Evolutionary conservation across 2,888 invertebrate genomes (phyloP).

Genomic region (Polyommatus icarus): DNA sequence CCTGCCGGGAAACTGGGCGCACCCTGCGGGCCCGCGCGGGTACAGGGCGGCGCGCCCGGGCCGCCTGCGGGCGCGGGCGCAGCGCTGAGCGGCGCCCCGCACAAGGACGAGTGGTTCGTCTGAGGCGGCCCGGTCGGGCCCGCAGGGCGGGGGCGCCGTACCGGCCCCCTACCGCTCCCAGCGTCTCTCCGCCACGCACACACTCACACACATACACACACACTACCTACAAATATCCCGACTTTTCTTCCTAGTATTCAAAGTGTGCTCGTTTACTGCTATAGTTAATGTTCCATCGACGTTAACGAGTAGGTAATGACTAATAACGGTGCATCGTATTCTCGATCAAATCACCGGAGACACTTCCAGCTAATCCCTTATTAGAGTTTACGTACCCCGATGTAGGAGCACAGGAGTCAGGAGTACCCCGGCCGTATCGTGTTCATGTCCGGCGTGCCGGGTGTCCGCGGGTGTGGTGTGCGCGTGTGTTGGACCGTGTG

Average conservation of each 20-base stretch:
- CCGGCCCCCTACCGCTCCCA: slow-evolving; percentile 56
- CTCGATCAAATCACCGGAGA: neutral
- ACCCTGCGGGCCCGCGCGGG: slow-evolving; percentile 93
- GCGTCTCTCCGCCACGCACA: slow-evolving; percentile 29
- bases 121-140: slow-evolving; percentile 75
- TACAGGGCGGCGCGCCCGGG: slow-evolving; percentile 87
- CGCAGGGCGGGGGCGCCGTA: slow-evolving; percentile 69
- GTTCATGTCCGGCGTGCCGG: neutral
- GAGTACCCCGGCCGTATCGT: neutral
- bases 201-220: slow-evolving; percentile 21
- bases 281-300: slow-evolving; percentile 7
- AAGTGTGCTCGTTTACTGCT: neutral
- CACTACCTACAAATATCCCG: slow-evolving; percentile 12
- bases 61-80: slow-evolving; percentile 97
- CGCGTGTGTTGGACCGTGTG: neutral
- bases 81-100: slow-evolving; percentile 89
- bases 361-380: neutral
- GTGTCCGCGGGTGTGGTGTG: neutral
- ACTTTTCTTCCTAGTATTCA: neutral
- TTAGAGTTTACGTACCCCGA: neutral
- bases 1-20: slow-evolving; percentile 96
- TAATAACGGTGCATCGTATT: neutral
- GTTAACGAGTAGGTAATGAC: neutral
- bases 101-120: slow-evolving; percentile 97
- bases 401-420: neutral